A percentile compares a stretch with the other conserved stretches of the same genome.
Conservation (phyloP, 2,113 vertebrate genomes). For the Dicentrarchus labrax region DNA sequence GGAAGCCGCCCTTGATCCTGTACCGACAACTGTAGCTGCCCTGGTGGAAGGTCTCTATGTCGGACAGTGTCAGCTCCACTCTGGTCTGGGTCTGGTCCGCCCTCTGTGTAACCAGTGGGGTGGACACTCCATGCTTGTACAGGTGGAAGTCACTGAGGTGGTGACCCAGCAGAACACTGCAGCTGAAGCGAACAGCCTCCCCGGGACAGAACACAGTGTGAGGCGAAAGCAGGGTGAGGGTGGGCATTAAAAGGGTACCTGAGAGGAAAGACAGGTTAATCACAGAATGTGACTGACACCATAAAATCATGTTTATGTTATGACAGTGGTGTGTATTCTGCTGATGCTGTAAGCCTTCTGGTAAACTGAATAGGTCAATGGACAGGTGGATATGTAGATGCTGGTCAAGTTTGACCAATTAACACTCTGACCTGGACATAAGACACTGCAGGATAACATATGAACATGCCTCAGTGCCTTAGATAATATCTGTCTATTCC, state of each 20-base stretch:
- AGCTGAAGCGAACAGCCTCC: conserved; percentile 81
- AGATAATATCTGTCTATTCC: not conserved
- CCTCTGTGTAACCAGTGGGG: conserved; percentile 80
- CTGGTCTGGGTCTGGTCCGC: conserved; percentile 74
- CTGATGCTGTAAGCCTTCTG: not conserved
- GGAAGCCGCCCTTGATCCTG: conserved; percentile 71
- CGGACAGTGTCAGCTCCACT: conserved; percentile 79
- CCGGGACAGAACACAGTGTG: conserved; percentile 78
- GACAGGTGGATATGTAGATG: too few species aligned
- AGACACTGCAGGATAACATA: not conserved
- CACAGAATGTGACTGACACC: not conserved
- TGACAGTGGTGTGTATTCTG: not conserved
- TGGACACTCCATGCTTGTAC: conserved; percentile 78
- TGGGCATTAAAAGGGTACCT: conserved; percentile 79
- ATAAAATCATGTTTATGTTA: not conserved
- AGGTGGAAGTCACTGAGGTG: conserved; percentile 82
- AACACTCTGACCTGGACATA: not conserved
- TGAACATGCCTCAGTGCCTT: not conserved
- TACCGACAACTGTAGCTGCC: conserved; percentile 85
- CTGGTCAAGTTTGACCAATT: not conserved
- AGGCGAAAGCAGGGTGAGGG: conserved; percentile 79
- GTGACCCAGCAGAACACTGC: conserved; percentile 73
- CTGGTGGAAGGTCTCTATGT: conserved; percentile 80
- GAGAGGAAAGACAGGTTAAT: conserved; percentile 11
- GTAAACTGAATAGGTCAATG: not conserved